These are phyloP conservation scores for Rostratula benghalensis DNA, from an alignment of 2,113 vertebrate genomes.

Conservation along the genomic window DNA sequence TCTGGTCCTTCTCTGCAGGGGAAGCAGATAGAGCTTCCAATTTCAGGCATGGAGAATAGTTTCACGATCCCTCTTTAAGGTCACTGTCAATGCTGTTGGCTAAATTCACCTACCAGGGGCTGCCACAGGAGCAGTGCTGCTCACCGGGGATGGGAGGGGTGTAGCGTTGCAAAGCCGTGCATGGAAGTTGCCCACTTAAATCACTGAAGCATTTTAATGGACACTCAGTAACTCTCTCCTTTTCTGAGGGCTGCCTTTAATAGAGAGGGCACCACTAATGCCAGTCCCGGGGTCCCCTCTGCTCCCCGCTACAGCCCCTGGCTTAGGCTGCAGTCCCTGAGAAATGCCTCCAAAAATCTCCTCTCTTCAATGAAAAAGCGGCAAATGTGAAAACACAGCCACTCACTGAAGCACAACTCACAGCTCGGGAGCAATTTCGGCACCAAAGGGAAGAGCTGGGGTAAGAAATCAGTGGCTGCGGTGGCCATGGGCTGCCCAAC, in stretches of 20 bases:
- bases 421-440: neutral
- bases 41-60: neutral
- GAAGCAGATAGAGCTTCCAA: neutral
- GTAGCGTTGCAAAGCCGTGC: neutral
- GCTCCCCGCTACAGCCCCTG: neutral
- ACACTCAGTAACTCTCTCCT: constrained; percentile 7
- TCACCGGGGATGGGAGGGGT: neutral
- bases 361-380: neutral
- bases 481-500: neutral
- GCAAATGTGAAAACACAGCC: neutral
- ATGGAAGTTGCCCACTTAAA: constrained; percentile 6
- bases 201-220: constrained; percentile 59
- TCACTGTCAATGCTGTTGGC: constrained; percentile 33
- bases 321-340: neutral
- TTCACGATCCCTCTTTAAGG: constrained; percentile 51
- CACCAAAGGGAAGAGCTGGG: neutral
- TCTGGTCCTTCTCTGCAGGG: neutral
- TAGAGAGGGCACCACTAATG: neutral
- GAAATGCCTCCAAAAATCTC: neutral
- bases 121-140: constrained; percentile 4
- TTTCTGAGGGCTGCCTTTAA: neutral
- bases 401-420: neutral
- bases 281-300: neutral
- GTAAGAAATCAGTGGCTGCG: neutral
- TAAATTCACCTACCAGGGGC: constrained; percentile 31